These are phyloP conservation scores for Ceuthmochares aereus DNA, from an alignment of 2,113 vertebrate species.

Conservation along the genomic window DNA sequence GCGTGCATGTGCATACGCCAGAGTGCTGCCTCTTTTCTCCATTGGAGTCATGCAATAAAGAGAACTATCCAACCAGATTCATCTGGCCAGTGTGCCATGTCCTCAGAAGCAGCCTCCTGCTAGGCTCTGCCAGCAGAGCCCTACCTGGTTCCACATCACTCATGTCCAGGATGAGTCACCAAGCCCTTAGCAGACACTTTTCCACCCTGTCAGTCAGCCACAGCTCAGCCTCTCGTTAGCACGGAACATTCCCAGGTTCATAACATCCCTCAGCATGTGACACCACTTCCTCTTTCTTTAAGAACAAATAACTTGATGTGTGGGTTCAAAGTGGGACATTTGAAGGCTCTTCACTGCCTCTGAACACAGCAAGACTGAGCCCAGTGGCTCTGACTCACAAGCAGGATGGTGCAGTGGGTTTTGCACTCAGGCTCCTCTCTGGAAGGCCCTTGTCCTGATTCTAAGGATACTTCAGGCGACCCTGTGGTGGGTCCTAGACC, in stretches of 20 bases:
- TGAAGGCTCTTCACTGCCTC: neutral
- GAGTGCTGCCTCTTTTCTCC: neutral
- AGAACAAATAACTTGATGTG: neutral
- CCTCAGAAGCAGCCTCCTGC: neutral
- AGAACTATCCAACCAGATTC: neutral
- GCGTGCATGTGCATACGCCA: rapidly evolving
- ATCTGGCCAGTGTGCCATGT: neutral
- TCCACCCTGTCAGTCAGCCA: neutral
- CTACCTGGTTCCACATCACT: neutral
- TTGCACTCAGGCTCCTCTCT: neutral
- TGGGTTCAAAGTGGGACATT: neutral
- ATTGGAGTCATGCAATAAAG: neutral
- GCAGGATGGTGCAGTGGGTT: neutral
- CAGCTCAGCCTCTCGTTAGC: neutral
- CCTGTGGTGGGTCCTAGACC: neutral
- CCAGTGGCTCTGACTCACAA: rapidly evolving
- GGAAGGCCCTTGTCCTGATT: neutral
- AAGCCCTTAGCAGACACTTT: neutral
- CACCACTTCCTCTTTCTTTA: neutral
- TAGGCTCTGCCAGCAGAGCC: neutral
- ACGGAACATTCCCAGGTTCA: neutral
- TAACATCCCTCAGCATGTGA: neutral
- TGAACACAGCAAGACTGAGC: rapidly evolving
- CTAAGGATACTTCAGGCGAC: neutral
- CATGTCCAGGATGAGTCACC: neutral